phyloP scores from a whole-genome alignment of 2,113 vertebrate genomes.

The Crotalus viridis region DNA sequence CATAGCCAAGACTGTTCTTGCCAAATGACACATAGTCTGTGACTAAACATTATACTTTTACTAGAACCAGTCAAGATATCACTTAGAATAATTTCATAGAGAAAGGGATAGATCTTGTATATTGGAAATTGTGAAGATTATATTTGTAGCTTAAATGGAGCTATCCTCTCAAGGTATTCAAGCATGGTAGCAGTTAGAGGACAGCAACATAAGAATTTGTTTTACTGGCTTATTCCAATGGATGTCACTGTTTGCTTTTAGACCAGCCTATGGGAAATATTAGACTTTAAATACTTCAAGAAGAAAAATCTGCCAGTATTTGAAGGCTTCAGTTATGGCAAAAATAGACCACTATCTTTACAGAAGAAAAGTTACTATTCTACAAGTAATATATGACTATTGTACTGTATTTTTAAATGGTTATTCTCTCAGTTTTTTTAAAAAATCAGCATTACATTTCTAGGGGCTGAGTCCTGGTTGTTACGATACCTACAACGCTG shows the following conservation, averaged over 20 bases:
- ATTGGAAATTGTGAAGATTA: background rate
- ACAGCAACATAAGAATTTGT: background rate
- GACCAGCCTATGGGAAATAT: background rate
- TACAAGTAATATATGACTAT: background rate
- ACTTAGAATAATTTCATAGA: background rate
- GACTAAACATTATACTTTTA: conserved; percentile 22
- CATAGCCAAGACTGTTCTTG: background rate
- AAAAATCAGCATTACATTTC: conserved; percentile 26
- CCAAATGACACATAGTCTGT: conserved; percentile 24
- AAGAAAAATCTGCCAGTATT: background rate
- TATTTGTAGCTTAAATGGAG: background rate
- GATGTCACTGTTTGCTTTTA: background rate
- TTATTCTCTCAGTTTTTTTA: background rate
- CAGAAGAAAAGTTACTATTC: background rate
- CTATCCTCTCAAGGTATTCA: background rate
- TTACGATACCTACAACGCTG: conserved; percentile 96
- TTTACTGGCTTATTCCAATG: background rate
- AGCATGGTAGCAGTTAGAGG: background rate
- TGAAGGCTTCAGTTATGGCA: background rate
- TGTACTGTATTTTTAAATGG: background rate
- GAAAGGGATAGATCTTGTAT: background rate
- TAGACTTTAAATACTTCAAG: background rate
- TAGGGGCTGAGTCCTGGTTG: conserved; percentile 96
- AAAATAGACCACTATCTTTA: background rate
- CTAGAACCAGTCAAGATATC: background rate